Conservation (phyloP, 2,888 invertebrate species). For the Tenthredo notha region DNA sequence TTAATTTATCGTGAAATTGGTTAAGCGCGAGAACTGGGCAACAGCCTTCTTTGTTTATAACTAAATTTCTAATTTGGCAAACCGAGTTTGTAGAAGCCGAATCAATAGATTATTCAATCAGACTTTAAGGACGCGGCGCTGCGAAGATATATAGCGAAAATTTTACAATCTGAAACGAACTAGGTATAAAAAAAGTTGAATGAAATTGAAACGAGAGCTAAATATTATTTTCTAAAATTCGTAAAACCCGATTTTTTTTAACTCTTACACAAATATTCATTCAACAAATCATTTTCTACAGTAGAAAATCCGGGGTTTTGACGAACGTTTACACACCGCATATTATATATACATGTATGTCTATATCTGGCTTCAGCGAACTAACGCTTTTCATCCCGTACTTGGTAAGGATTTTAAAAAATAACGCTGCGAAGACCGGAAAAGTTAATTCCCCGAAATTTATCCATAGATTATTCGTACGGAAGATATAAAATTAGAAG, state of each 20-base stretch:
- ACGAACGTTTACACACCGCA: not conserved
- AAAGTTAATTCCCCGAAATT: not conserved
- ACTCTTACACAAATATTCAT: not conserved
- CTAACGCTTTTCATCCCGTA: too few relatives aligned
- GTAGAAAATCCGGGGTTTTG: not conserved
- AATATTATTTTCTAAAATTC: not conserved
- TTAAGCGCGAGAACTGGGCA: not conserved
- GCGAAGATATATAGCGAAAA: not conserved
- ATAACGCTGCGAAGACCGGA: not conserved
- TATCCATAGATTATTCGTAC: not conserved
- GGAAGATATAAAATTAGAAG: too few relatives aligned
- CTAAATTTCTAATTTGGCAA: constrained; percentile 1
- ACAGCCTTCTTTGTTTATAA: constrained; percentile 12
- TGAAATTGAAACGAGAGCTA: not conserved
- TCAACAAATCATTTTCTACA: not conserved
- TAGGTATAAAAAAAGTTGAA: not conserved
- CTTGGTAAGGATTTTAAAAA: too few relatives aligned
- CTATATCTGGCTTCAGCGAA: too few relatives aligned
- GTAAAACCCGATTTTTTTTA: not conserved
- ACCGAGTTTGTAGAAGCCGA: not conserved
- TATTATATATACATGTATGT: too few relatives aligned
- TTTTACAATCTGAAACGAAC: not conserved
- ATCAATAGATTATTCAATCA: not conserved
- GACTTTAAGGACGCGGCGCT: not conserved
- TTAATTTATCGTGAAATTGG: constrained; percentile 38